Evolutionary conservation across 2,888 invertebrate genomes (phyloP).

Genomic region (Pyralis farinalis): DNA sequence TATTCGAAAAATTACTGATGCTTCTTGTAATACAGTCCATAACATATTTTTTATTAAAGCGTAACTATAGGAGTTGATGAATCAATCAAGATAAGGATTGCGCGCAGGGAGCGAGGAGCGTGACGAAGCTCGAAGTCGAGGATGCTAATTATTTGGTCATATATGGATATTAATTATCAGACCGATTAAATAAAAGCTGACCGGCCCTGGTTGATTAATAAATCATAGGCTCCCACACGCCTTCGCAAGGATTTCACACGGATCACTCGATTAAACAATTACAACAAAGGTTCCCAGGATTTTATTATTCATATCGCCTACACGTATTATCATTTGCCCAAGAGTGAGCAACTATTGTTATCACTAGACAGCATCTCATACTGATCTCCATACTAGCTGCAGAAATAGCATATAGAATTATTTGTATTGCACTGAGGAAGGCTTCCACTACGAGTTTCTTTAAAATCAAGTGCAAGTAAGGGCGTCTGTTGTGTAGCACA

Average conservation of each 20-base stretch:
- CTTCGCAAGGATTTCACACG: constrained; percentile 9
- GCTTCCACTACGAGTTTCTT: too few species aligned
- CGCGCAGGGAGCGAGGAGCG: constrained; percentile 1
- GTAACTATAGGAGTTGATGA: constrained; percentile 5
- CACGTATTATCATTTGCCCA: background rate
- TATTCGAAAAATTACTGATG: background rate
- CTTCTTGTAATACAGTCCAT: background rate
- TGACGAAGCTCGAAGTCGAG: background rate
- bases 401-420: too few species aligned
- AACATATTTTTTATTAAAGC: constrained; percentile 3
- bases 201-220: constrained; percentile 22
- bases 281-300: background rate
- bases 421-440: too few species aligned
- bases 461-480: too few species aligned
- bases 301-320: constrained; percentile 4
- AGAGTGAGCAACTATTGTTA: too few species aligned
- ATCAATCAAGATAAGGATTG: constrained; percentile 1
- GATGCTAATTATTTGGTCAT: constrained; percentile 8
- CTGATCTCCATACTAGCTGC: too few species aligned
- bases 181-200: constrained; percentile 9
- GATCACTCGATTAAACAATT: constrained; percentile 1
- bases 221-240: constrained; percentile 29
- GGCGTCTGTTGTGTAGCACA: too few species aligned
- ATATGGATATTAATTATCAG: constrained; percentile 15
- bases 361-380: too few species aligned